Evolutionary conservation across 2,797 vertebrate genomes (phyloP).

Genomic region (Karalla daura): DNA sequence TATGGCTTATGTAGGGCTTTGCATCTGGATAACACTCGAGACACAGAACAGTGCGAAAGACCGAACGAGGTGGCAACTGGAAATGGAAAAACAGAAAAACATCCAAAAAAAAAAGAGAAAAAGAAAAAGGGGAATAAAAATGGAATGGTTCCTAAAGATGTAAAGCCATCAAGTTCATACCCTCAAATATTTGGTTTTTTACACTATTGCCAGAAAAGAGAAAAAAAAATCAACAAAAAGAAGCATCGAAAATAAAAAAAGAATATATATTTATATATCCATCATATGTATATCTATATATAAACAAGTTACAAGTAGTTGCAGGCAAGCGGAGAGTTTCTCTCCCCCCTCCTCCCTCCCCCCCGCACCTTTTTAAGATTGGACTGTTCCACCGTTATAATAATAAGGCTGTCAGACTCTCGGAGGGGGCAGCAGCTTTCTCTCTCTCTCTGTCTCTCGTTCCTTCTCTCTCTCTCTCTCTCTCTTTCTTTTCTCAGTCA

Average conservation of each 20-base stretch:
- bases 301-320: conserved; percentile 84
- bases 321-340: conserved; percentile 80
- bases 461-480: too few relatives aligned
- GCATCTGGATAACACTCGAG: conserved; percentile 38
- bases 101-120: conserved; percentile 58
- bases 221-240: conserved; percentile 52
- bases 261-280: conserved; percentile 81
- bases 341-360: conserved; percentile 58
- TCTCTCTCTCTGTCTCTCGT: too few relatives aligned
- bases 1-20: conserved; percentile 57
- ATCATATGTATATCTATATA: conserved; percentile 85
- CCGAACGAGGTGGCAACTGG: conserved; percentile 25
- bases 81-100: conserved; percentile 55
- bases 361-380: too few relatives aligned
- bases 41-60: conserved; percentile 44
- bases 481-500: conserved; percentile 89
- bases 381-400: conserved; percentile 74
- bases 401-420: conserved; percentile 82
- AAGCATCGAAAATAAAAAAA: conserved; percentile 76
- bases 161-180: conserved; percentile 72
- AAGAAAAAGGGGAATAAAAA: conserved; percentile 50
- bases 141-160: conserved; percentile 78
- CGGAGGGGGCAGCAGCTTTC: conserved; percentile 83
- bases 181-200: conserved; percentile 74
- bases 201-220: conserved; percentile 80